Evolutionary conservation across 2,113 vertebrate species (phyloP).

Genomic region (Climacteris rufus): DNA sequence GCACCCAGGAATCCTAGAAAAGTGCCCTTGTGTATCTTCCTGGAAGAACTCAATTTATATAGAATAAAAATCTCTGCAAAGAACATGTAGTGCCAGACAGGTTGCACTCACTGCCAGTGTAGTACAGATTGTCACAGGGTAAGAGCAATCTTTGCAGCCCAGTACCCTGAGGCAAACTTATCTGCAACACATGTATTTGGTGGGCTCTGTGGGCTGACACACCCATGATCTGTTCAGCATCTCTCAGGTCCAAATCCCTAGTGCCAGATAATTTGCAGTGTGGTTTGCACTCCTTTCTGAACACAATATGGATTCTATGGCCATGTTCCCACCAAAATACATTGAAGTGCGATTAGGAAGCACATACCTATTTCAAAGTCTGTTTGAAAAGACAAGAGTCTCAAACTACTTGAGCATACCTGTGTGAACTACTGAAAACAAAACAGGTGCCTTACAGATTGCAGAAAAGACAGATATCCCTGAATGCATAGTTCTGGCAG

Average conservation of each 20-base stretch:
- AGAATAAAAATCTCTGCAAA: not conserved
- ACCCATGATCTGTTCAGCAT: not conserved
- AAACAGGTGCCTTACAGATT: not conserved
- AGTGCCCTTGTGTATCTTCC: rapidly evolving
- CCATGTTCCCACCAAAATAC: not conserved
- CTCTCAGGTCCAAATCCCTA: not conserved
- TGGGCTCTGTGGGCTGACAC: not conserved
- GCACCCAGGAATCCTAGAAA: not conserved
- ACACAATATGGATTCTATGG: not conserved
- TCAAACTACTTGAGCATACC: not conserved
- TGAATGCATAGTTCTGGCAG: not conserved
- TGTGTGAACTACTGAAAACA: not conserved
- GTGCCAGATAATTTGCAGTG: not conserved
- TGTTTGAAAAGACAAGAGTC: not conserved
- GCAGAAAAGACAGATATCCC: not conserved
- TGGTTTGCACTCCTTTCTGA: not conserved
- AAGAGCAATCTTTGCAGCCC: not conserved
- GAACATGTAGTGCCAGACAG: not conserved
- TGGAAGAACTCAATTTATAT: not conserved
- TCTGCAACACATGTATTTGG: not conserved
- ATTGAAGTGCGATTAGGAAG: not conserved
- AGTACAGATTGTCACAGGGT: not conserved
- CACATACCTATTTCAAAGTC: not conserved
- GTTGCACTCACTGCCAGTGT: not conserved
- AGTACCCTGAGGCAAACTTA: not conserved